phyloP scores from a whole-genome alignment of 2,888 invertebrate species.

The Pyralis farinalis region DNA sequence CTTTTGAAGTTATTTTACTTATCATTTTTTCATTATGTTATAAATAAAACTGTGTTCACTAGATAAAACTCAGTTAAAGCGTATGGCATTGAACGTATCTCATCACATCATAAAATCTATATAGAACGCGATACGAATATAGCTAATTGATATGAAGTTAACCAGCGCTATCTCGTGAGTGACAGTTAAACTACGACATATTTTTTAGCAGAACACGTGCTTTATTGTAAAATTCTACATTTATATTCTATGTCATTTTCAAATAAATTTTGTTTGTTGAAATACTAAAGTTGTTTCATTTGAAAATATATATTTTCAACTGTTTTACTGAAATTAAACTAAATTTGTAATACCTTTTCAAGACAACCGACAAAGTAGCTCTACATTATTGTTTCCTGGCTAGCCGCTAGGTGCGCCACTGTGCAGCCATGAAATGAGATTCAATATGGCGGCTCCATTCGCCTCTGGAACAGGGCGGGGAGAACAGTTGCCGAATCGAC shows the following conservation, averaged over 20 bases:
- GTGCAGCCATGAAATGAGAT: constrained; percentile 51
- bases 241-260: neutral
- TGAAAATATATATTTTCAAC: neutral
- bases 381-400: constrained; percentile 35
- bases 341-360: neutral
- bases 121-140: constrained; percentile 12
- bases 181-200: constrained; percentile 2
- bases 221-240: neutral
- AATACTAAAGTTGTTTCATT: neutral
- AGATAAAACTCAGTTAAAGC: constrained; percentile 31
- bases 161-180: constrained; percentile 41
- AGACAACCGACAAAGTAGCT: neutral
- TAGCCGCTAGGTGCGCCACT: constrained; percentile 61
- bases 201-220: neutral
- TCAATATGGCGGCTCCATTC: constrained; percentile 79
- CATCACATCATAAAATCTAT: constrained; percentile 12
- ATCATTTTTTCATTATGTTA: constrained; percentile 18
- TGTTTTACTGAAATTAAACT: neutral
- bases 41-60: constrained; percentile 25
- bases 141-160: constrained; percentile 14
- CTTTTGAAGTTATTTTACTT: too few species aligned
- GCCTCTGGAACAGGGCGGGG: constrained; percentile 79
- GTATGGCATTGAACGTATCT: constrained; percentile 32
- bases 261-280: neutral
- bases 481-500: constrained; percentile 75